phyloP scores from a whole-genome alignment of 2,797 vertebrate species.

The Peromyscus eremicus region DNA sequence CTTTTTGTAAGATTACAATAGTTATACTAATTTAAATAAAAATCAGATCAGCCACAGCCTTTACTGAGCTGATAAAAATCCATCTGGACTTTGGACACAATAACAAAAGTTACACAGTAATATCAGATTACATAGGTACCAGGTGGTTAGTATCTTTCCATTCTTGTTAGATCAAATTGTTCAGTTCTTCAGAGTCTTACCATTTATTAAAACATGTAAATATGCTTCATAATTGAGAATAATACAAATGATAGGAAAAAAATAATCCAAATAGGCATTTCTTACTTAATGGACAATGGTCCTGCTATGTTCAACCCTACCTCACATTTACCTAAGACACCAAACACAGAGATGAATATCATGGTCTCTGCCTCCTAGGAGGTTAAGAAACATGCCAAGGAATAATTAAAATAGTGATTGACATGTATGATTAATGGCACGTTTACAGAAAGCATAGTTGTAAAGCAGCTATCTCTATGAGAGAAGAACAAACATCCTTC shows the following conservation, averaged over 20 bases:
- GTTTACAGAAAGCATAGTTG: background rate
- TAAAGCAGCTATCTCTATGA: background rate
- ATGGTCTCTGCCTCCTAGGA: background rate
- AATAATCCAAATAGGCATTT: background rate
- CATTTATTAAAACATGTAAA: conserved; percentile 22
- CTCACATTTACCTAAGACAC: background rate
- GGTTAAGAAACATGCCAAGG: background rate
- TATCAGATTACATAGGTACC: background rate
- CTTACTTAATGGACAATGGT: background rate
- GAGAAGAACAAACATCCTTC: background rate
- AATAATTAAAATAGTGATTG: conserved; percentile 22
- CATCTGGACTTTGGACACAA: conserved; percentile 1
- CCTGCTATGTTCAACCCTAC: background rate
- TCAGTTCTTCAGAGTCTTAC: background rate
- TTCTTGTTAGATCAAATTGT: background rate
- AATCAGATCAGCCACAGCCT: conserved; percentile 50
- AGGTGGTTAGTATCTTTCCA: conserved; percentile 51
- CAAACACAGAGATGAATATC: background rate
- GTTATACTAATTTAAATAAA: conserved; percentile 69
- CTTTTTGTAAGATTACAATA: conserved; percentile 67
- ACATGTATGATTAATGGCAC: background rate
- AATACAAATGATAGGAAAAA: background rate
- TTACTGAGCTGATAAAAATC: conserved; percentile 71
- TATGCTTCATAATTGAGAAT: background rate
- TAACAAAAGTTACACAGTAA: conserved; percentile 60